Percentiles rank a stretch among this genome's conserved stretches.
phyloP scores from a whole-genome alignment of 53 echinoderm and acorn worm genomes.

The Echinarachnius parma region DNA sequence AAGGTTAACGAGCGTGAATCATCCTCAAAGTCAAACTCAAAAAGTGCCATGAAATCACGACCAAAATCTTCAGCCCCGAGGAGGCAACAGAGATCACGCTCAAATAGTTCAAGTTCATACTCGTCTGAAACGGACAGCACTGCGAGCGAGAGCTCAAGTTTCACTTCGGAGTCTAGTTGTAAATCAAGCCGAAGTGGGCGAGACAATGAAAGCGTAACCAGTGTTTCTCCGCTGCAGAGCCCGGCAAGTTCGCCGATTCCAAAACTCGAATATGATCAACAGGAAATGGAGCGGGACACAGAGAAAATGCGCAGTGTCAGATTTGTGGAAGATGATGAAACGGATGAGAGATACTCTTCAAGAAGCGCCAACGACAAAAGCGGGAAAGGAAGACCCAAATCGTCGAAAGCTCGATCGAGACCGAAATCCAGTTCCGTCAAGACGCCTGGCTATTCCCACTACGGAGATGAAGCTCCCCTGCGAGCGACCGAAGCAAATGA shows the following conservation, averaged over 20 bases:
- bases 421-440: conserved; percentile 51
- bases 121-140: conserved; percentile 35
- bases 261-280: conserved; percentile 57
- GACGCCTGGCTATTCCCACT: conserved; percentile 42
- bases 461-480: conserved; percentile 29
- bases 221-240: conserved; percentile 91
- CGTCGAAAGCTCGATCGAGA: conserved; percentile 53
- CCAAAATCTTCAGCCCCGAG: conserved; percentile 50
- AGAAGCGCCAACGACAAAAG: conserved; percentile 6
- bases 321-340: conserved; percentile 16
- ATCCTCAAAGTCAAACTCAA: conserved; percentile 1
- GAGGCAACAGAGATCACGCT: conserved; percentile 37
- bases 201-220: conserved; percentile 65
- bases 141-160: conserved; percentile 52
- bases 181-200: conserved; percentile 25
- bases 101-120: conserved; percentile 43
- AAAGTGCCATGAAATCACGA: conserved; percentile 29
- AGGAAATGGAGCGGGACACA: conserved; percentile 54
- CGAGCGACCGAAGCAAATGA: conserved; percentile 80
- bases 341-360: conserved; percentile 16
- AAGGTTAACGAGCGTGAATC: not conserved
- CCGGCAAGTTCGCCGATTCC: conserved; percentile 66
- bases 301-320: conserved; percentile 38
- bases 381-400: conserved; percentile 11
- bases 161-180: conserved; percentile 42